These are phyloP conservation scores for Acanthisitta chloris DNA, from an alignment of 2,113 vertebrate genomes.

Conservation along the genomic window DNA sequence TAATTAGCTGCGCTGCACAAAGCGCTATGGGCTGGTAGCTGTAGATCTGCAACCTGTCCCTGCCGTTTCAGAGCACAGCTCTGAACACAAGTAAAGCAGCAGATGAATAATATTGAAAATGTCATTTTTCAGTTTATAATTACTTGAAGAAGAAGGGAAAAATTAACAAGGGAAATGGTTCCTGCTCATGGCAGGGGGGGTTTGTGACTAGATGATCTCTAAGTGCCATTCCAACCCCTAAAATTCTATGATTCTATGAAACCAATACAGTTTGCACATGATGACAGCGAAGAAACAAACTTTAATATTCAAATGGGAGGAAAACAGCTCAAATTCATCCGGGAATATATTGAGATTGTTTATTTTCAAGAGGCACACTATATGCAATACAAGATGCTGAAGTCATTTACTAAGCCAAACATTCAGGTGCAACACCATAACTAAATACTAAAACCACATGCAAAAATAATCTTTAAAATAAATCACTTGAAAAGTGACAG, in stretches of 20 bases:
- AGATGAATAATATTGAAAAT: not conserved
- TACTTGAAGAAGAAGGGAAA: not conserved
- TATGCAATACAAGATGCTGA: not conserved
- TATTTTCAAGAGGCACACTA: not conserved
- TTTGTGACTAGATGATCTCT: no score
- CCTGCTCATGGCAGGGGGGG: no score
- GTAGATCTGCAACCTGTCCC: not conserved
- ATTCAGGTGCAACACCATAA: not conserved
- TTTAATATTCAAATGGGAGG: not conserved
- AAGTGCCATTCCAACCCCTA: no score
- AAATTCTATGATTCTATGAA: no score
- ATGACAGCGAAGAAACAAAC: not conserved
- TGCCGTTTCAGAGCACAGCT: not conserved
- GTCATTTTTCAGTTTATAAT: not conserved
- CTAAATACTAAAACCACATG: not conserved
- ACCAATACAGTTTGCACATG: accelerated
- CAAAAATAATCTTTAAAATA: not conserved
- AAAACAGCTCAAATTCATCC: not conserved
- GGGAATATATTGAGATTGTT: not conserved
- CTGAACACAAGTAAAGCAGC: not conserved
- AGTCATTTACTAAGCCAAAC: not conserved
- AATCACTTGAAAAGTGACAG: not conserved
- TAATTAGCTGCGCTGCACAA: not conserved
- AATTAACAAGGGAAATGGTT: accelerated
- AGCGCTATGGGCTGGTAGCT: not conserved